phyloP scores from a whole-genome alignment of 2,888 invertebrate genomes.

The Xylota sylvarum region DNA sequence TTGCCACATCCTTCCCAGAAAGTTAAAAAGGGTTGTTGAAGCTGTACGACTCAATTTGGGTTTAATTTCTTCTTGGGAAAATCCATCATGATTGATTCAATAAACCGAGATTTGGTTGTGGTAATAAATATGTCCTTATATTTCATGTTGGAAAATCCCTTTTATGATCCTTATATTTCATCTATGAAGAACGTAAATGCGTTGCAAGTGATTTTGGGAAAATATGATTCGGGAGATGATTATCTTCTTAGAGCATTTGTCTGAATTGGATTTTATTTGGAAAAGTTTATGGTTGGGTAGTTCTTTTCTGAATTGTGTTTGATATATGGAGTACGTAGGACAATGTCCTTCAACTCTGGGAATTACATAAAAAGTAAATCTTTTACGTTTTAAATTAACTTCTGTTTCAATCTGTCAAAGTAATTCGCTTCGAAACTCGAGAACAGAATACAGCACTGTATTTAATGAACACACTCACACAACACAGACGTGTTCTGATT shows the following conservation, averaged over 20 bases:
- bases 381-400: background rate
- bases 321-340: background rate
- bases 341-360: background rate
- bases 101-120: constrained; percentile 57
- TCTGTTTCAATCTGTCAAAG: background rate
- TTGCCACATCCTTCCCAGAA: background rate
- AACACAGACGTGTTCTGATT: background rate
- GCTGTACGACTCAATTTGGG: constrained; percentile 39
- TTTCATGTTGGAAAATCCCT: constrained; percentile 54
- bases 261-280: background rate
- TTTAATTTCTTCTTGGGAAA: constrained; percentile 40
- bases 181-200: constrained; percentile 29
- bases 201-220: constrained; percentile 39
- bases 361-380: background rate
- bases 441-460: background rate
- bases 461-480: background rate
- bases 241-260: constrained; percentile 30
- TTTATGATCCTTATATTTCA: constrained; percentile 63
- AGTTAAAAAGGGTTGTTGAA: constrained; percentile 7
- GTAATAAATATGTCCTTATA: constrained; percentile 40
- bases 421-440: background rate
- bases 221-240: constrained; percentile 33
- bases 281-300: background rate
- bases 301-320: background rate
- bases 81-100: constrained; percentile 68